A percentile compares a stretch with the other conserved stretches of the same genome.
Conservation (phyloP, 2,113 vertebrate species). For the Polypterus bichir region DNA sequence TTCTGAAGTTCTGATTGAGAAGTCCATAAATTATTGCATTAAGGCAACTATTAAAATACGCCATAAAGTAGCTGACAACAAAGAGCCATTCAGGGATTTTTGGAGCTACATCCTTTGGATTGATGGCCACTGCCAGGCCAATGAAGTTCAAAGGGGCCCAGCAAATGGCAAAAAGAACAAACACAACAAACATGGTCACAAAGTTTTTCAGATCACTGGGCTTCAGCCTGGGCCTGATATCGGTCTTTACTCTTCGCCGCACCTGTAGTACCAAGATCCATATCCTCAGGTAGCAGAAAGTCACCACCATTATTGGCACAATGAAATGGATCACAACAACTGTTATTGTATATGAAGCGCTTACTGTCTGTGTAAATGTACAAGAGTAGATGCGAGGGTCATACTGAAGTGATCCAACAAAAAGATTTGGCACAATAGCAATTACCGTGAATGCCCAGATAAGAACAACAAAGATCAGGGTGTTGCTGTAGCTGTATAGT, state of each 20-base stretch:
- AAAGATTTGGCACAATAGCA: constrained; percentile 73
- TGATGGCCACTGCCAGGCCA: constrained; percentile 67
- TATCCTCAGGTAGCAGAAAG: constrained; percentile 81
- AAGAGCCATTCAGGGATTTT: constrained; percentile 78
- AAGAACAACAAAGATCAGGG: constrained; percentile 61
- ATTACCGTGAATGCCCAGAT: constrained; percentile 63
- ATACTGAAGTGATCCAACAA: constrained; percentile 71
- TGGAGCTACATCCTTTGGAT: constrained; percentile 58
- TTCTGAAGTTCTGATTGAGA: constrained; percentile 80
- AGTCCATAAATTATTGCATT: constrained; percentile 81
- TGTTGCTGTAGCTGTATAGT: constrained; percentile 65
- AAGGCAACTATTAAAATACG: constrained; percentile 89
- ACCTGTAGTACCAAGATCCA: constrained; percentile 78
- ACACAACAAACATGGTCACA: constrained; percentile 83
- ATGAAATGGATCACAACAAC: constrained; percentile 77
- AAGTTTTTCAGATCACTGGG: constrained; percentile 71
- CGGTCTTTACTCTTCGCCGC: constrained; percentile 61
- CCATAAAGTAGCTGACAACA: constrained; percentile 82
- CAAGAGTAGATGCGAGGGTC: constrained; percentile 77
- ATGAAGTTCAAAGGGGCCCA: constrained; percentile 87
- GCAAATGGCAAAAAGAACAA: constrained; percentile 82
- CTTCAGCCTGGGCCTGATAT: constrained; percentile 48
- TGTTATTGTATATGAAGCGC: constrained; percentile 61
- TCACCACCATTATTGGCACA: constrained; percentile 70
- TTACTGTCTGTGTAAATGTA: constrained; percentile 74